Conservation (phyloP, 2,888 invertebrate genomes). For the Tetheella fluctuosa region DNA sequence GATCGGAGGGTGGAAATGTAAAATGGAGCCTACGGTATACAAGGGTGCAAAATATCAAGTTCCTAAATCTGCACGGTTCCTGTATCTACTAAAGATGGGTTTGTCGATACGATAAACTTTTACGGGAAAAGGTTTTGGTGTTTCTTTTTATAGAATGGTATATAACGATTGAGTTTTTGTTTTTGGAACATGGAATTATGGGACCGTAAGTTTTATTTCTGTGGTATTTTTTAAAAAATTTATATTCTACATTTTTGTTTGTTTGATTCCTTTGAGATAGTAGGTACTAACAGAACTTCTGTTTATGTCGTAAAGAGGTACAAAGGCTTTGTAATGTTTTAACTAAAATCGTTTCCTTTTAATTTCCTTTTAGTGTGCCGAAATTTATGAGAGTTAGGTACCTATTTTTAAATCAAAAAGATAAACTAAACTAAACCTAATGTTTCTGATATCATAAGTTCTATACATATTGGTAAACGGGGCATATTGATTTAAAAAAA, state of each 20-base stretch:
- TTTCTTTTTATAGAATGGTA: constrained; percentile 10
- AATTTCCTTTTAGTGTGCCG: no score
- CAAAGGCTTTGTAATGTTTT: background rate
- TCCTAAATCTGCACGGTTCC: constrained; percentile 1
- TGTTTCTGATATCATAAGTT: no score
- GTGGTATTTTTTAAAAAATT: background rate
- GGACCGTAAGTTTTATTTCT: background rate
- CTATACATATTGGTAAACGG: no score
- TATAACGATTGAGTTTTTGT: constrained; percentile 10
- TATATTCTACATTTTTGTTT: background rate
- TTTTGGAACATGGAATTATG: background rate
- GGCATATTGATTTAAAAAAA: background rate
- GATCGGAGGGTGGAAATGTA: constrained; percentile 4
- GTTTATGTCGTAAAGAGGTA: background rate
- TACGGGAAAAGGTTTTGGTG: background rate
- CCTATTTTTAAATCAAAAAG: no score
- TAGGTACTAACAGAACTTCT: background rate
- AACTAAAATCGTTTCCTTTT: no score
- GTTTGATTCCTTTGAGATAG: background rate
- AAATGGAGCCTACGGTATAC: constrained; percentile 7
- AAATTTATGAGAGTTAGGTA: no score
- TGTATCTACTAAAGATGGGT: constrained; percentile 2
- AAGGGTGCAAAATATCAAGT: constrained; percentile 11
- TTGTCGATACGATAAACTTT: background rate
- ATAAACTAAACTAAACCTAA: no score